Evolutionary conservation across 2,113 vertebrate species (phyloP), one percentile per base, ranked within the genome.

Genomic region (Larimichthys crocea): DNA sequence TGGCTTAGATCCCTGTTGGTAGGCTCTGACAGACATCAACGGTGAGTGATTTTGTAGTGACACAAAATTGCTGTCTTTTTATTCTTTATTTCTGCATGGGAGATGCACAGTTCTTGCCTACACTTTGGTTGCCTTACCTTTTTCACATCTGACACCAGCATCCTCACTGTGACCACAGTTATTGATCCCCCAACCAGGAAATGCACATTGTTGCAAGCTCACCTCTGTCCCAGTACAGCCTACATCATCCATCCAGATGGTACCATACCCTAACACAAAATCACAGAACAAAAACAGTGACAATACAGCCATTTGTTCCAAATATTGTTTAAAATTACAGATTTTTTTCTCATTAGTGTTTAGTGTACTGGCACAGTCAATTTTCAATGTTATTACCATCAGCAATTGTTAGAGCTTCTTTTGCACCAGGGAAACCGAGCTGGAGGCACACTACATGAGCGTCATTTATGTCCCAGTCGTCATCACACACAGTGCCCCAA

Each of bases 401-500:
- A 19, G 76, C 73, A 71, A 88, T 83, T 19, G 4, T 1, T 40
- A 0, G 0, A 66, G 31, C 35, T 60, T 77, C 35, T 61, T 1
- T 48, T 79, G 80, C 86, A 24, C 68, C 20, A 1, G 46, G 6
- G 59, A 74, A 80, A 46, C 3, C 0, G 7, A 86, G 63, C 73
- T 83, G 80, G n/a, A 4, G 80, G 65, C 86, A 88, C 46, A 0
- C 83, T 1, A 70, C 68, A 5, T 70, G n/a, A 44, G 86, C 83
- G 0, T 74, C 72, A 26, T 61, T 55, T 5, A 85, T 66, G 63
- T 74, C 76, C 80, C 83, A 88, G 0, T 0, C 2, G 17, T 83
- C 83, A 17, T 88, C 68, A 1, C 86, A 88, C 50, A 88, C 48
- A 5, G 80, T 86, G 29, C 83, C 86, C 86, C 83, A 88, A 55